Percentiles rank a stretch among this genome's conserved stretches.
These are phyloP conservation scores for Anguilla japonica DNA, from an alignment of 2,113 vertebrate species.

Conservation along the genomic window DNA sequence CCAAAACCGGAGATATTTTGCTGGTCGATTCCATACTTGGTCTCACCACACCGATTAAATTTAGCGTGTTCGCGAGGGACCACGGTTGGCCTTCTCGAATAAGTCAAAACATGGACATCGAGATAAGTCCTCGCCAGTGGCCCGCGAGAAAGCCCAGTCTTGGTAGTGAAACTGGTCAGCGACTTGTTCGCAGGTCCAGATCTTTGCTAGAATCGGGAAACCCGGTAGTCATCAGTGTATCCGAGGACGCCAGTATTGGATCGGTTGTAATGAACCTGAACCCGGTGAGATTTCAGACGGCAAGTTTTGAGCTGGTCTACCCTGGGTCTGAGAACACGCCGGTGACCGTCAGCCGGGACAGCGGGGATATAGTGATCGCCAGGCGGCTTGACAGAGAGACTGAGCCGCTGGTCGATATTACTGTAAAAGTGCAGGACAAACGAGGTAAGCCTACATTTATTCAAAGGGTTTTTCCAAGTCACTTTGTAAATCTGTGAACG, in stretches of 20 bases:
- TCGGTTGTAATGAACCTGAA: conserved; percentile 73
- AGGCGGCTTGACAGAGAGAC: conserved; percentile 76
- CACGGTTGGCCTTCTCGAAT: conserved; percentile 77
- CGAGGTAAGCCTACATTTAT: conserved; percentile 64
- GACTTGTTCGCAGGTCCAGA: conserved; percentile 55
- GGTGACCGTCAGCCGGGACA: conserved; percentile 73
- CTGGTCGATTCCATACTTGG: conserved; percentile 83
- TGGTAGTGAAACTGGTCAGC: conserved; percentile 29
- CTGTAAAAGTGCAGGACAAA: conserved; percentile 76
- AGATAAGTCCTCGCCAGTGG: conserved; percentile 71
- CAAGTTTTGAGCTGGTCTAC: conserved; percentile 75
- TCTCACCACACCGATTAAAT: conserved; percentile 68
- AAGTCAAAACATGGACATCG: conserved; percentile 69
- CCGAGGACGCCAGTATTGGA: conserved; percentile 77
- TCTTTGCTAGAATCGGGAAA: conserved; percentile 60
- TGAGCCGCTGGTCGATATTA: conserved; percentile 43
- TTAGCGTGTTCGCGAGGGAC: conserved; percentile 78
- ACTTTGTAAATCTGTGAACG: neutral
- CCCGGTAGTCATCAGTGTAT: conserved; percentile 70
- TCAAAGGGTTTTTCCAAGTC: neutral
- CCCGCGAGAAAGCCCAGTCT: conserved; percentile 32
- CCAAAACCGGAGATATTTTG: conserved; percentile 82
- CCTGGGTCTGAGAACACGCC: conserved; percentile 70
- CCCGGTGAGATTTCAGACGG: conserved; percentile 67
- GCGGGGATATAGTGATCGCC: conserved; percentile 77